These are phyloP conservation scores for Periparus ater DNA, from an alignment of 2,797 vertebrate genomes.

Conservation along the genomic window DNA sequence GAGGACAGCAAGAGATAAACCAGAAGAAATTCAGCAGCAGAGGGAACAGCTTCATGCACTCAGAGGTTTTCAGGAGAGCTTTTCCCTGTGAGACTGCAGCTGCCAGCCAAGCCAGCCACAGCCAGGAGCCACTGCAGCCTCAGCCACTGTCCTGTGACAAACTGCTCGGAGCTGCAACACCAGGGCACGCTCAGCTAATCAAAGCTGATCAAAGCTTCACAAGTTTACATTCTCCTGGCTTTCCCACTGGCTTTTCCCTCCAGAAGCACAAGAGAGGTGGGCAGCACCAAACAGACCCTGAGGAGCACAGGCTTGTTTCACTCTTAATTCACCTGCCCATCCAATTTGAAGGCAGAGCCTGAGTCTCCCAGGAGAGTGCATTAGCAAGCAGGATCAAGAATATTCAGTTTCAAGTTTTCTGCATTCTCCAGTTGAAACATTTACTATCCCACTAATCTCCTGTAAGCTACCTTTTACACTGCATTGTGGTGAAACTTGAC, in stretches of 20 bases:
- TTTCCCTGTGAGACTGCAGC: neutral
- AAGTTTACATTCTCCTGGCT: neutral
- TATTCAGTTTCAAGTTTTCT: neutral
- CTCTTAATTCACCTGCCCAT: neutral
- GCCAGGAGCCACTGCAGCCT: neutral
- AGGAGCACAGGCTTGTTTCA: neutral
- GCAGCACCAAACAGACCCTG: neutral
- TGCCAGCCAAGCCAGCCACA: neutral
- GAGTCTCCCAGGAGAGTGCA: neutral
- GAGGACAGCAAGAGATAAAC: neutral
- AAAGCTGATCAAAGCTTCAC: neutral
- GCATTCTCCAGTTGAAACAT: neutral
- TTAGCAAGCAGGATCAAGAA: neutral
- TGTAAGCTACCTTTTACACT: neutral
- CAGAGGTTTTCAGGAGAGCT: neutral
- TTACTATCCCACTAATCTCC: neutral
- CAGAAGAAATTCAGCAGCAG: neutral
- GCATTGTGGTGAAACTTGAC: neutral
- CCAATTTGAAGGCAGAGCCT: neutral
- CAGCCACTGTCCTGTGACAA: neutral
- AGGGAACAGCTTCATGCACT: neutral
- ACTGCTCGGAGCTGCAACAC: neutral
- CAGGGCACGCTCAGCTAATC: neutral
- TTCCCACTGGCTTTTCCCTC: neutral
- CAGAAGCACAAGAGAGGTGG: neutral